Evolutionary conservation across 2,113 vertebrate species (phyloP).

Genomic region (Muscicapa adusta): DNA sequence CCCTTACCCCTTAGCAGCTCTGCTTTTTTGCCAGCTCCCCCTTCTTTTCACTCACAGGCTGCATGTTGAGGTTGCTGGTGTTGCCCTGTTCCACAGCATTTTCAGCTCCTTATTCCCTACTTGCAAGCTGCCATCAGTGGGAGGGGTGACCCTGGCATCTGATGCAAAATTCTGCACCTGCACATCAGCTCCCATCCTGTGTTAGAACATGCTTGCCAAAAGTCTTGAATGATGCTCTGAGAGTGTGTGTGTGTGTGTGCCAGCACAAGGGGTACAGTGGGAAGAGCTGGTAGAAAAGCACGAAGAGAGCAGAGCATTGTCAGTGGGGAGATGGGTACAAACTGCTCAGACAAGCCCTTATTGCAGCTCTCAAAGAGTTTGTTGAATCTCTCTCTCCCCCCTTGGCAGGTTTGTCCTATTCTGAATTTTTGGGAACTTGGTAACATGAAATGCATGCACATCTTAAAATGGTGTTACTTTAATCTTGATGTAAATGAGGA

Average conservation of each 20-base stretch:
- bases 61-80: neutral
- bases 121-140: neutral
- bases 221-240: neutral
- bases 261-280: neutral
- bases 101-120: neutral
- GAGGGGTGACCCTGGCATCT: neutral
- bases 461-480: neutral
- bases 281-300: neutral
- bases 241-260: too few relatives aligned
- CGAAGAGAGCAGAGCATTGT: neutral
- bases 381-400: neutral
- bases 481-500: neutral
- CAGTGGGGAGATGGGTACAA: neutral
- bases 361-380: neutral
- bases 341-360: neutral
- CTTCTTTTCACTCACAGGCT: neutral
- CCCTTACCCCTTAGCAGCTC: neutral
- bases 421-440: neutral
- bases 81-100: neutral
- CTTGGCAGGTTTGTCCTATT: neutral
- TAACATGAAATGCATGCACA: neutral
- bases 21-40: neutral
- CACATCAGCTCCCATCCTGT: neutral
- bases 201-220: fast-evolving
- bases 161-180: neutral